Conservation (phyloP, 1,140 invertebrate genomes). For the Danaus melanippus region DNA sequence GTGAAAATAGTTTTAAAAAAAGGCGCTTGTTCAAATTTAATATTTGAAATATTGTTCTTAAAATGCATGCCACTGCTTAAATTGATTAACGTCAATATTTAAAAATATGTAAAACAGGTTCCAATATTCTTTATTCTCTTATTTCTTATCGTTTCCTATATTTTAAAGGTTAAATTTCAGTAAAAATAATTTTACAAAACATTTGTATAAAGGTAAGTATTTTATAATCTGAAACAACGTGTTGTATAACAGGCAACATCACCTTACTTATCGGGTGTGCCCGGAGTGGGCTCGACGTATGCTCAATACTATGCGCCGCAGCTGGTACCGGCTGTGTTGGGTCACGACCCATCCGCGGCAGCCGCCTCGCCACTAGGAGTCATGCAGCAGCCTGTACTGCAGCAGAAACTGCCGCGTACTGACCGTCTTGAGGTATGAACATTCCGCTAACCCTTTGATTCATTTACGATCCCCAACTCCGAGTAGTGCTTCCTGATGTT, state of each 20-base stretch:
- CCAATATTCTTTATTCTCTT: not conserved
- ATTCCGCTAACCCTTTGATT: constrained; percentile 14
- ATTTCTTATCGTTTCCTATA: not conserved
- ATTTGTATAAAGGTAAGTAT: too few species aligned
- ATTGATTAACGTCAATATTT: constrained; percentile 31
- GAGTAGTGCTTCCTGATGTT: constrained; percentile 54
- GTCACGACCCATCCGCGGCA: constrained; percentile 86
- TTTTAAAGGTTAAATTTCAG: too few species aligned
- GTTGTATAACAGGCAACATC: constrained; percentile 82
- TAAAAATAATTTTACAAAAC: too few species aligned
- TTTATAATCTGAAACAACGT: constrained; percentile 3
- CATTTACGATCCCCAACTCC: constrained; percentile 18
- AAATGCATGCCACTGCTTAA: constrained; percentile 54
- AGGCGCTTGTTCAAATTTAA: constrained; percentile 49
- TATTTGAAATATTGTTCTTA: constrained; percentile 38
- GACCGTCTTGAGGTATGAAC: constrained; percentile 93
- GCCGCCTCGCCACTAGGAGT: constrained; percentile 77
- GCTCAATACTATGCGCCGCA: constrained; percentile 90
- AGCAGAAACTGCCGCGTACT: constrained; percentile 94
- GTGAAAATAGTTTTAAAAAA: constrained; percentile 28
- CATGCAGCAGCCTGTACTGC: constrained; percentile 86
- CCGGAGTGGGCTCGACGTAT: constrained; percentile 86
- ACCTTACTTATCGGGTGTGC: constrained; percentile 90
- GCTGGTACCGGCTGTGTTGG: constrained; percentile 87
- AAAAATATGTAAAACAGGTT: too few species aligned